phyloP scores from a whole-genome alignment of 2,888 invertebrate genomes.

The Catocala sponsa region DNA sequence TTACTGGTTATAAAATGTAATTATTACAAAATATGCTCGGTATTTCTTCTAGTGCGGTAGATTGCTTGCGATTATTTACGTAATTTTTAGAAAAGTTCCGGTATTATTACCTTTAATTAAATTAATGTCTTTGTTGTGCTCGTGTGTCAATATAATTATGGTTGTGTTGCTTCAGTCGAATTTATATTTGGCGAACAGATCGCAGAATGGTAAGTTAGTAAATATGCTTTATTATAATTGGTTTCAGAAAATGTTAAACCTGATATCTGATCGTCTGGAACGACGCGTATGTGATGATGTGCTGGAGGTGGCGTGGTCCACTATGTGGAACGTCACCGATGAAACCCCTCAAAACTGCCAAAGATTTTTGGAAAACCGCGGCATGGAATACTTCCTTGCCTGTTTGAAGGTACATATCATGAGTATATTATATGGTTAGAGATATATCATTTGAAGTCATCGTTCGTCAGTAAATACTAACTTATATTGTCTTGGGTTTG shows the following conservation, averaged over 20 bases:
- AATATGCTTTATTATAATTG: conserved; percentile 24
- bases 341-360: conserved; percentile 98
- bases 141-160: too few relatives aligned
- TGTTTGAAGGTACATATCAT: conserved; percentile 92
- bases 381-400: conserved; percentile 96
- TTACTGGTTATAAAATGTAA: too few relatives aligned
- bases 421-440: not conserved
- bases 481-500: too few relatives aligned
- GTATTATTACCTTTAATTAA: too few relatives aligned
- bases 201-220: too few relatives aligned
- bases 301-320: conserved; percentile 99
- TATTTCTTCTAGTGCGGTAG: too few relatives aligned
- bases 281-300: conserved; percentile 96
- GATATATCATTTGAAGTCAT: conserved; percentile 1
- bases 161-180: too few relatives aligned
- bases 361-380: conserved; percentile 95
- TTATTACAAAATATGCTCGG: too few relatives aligned
- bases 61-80: too few relatives aligned
- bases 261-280: conserved; percentile 94
- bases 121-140: too few relatives aligned
- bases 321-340: conserved; percentile 99
- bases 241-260: conserved; percentile 92
- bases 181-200: too few relatives aligned
- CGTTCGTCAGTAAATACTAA: not conserved
- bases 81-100: too few relatives aligned